These are phyloP conservation scores for Emydocephalus ijimae DNA, from an alignment of 2,113 vertebrate genomes.

Conservation along the genomic window DNA sequence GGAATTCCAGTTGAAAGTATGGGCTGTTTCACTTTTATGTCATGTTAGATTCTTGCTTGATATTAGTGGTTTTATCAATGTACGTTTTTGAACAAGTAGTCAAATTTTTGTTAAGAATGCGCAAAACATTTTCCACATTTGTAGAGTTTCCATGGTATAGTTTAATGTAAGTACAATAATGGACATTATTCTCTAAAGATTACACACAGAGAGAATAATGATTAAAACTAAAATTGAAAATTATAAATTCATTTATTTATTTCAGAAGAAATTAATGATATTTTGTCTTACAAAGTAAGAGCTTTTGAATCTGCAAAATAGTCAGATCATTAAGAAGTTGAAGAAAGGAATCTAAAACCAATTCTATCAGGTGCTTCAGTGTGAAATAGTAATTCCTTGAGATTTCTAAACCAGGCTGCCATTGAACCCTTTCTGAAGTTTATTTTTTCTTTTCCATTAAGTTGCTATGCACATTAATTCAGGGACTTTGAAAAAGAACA, in stretches of 20 bases:
- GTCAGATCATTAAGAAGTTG: not conserved
- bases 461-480: not conserved
- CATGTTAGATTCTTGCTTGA: not conserved
- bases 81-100: not conserved
- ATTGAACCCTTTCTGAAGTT: not conserved
- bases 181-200: not conserved
- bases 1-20: slow-evolving; percentile 88
- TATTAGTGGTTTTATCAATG: not conserved
- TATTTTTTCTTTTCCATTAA: not conserved
- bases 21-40: slow-evolving; percentile 38
- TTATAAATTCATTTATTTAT: not conserved
- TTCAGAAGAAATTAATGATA: not conserved
- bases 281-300: not conserved
- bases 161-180: not conserved
- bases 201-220: not conserved
- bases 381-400: not conserved
- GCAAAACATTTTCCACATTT: not conserved
- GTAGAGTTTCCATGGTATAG: not conserved
- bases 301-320: not conserved
- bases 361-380: not conserved
- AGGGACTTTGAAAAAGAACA: not conserved
- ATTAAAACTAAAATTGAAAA: not conserved
- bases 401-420: not conserved
- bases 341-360: not conserved
- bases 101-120: not conserved